Base-by-base conservation (phyloP, 2,888 invertebrate species). In the Pseudoips prasinana region DNA sequence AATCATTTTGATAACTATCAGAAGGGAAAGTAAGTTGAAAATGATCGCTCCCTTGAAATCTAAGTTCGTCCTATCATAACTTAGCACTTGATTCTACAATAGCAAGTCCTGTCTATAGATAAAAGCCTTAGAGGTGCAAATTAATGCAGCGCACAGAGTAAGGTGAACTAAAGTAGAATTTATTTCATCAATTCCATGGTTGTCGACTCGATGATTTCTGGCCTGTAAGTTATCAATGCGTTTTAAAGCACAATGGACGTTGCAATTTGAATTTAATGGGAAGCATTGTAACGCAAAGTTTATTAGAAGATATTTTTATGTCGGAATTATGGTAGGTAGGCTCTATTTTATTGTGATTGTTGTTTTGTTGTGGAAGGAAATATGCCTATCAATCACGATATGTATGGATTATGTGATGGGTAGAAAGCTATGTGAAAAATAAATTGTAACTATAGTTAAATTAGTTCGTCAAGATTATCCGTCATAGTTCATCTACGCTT, bases 11-110 rank as follows among this genome's bases (percentile, higher is more conserved):
- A 80, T 80, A 60, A 63, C 64, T 76, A 80, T 77, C 75, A 44
- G 43, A 53, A 58, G 58, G 49, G 63, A 65, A 61, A 59, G 62
- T 61, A 28, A 33, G 7, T 33, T 39, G 48, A 58, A 65, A 75
- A 72, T 68, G 72, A 74, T 75, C 66, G n/a, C n/a, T 64, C 54
- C 48, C 58, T 62, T 69, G 65, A 75, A 76, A 78, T 75, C 70
- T 68, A 64, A 62, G 65, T 64, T 73, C 68, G 72, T 76, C 72
- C 67, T 62, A 73, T 76, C 74, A 73, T 79, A 77, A 80, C 76
- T 81, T 80, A 83, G 73, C 71, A 73, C 73, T 73, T 64, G 70
- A 73, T 72, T 66, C 64, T 65, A 76, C 73, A 79, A 79, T 75
- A 64, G 74, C 68, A 53, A 55, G 69, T 52, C 61, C 70, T 70